A percentile compares a stretch with the other conserved stretches of the same genome.
These are phyloP conservation scores for Donacobius atricapilla DNA, from an alignment of 2,113 vertebrate species.

Conservation along the genomic window DNA sequence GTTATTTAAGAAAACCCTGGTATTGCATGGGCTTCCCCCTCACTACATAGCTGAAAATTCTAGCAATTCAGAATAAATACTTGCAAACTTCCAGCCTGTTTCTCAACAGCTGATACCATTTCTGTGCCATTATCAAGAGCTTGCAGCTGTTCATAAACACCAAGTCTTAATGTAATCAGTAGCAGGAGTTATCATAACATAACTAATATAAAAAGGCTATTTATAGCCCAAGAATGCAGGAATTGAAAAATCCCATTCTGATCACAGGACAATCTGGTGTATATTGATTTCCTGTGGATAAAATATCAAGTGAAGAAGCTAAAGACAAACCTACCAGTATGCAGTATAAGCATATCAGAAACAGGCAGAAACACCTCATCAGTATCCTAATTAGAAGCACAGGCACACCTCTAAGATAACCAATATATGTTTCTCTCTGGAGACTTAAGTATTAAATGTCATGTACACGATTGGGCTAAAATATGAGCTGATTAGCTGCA, in stretches of 20 bases:
- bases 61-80: not conserved
- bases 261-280: not conserved
- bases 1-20: not conserved
- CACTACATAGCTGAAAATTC: not conserved
- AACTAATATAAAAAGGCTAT: constrained; percentile 41
- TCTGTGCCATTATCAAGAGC: constrained; percentile 40
- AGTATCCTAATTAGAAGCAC: constrained; percentile 15
- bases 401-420: not conserved
- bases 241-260: constrained; percentile 15
- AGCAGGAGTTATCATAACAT: constrained; percentile 39
- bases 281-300: not conserved
- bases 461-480: not conserved
- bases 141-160: constrained; percentile 52
- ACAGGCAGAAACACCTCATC: not conserved
- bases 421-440: not conserved
- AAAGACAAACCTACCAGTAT: not conserved
- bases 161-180: constrained; percentile 28
- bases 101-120: constrained; percentile 20
- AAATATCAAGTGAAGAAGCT: not conserved
- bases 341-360: not conserved
- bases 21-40: not conserved
- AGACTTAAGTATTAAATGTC: constrained; percentile 22
- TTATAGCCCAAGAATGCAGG: constrained; percentile 34
- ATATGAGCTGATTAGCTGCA: constrained; percentile 15
- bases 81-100: constrained; percentile 1